Evolutionary conservation across 2,888 invertebrate species (phyloP).

Genomic region (Julus scandinavius): DNA sequence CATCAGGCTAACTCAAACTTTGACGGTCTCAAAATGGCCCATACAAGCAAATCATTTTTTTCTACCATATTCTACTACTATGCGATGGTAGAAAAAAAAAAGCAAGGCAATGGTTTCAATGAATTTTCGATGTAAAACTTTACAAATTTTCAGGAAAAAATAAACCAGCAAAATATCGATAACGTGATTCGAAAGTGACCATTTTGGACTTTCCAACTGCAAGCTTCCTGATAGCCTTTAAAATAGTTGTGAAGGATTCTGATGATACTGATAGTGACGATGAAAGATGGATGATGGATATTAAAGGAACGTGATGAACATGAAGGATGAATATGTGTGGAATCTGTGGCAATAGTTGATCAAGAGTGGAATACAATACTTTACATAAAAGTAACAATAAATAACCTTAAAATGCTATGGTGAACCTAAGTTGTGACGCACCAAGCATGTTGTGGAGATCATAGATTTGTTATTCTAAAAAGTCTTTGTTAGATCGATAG

Average conservation of each 20-base stretch:
- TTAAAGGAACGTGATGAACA: neutral
- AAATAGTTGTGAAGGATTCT: neutral
- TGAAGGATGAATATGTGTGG: neutral
- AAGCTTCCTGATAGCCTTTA: neutral
- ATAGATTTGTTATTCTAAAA: neutral
- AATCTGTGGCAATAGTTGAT: conserved; percentile 6
- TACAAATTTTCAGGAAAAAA: too few relatives aligned
- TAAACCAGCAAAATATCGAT: too few relatives aligned
- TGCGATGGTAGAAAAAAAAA: too few relatives aligned
- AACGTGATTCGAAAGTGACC: too few relatives aligned
- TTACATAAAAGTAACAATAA: neutral
- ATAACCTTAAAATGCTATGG: neutral
- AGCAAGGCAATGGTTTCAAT: too few relatives aligned
- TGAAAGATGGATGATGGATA: neutral
- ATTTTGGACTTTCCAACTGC: neutral
- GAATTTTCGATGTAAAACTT: too few relatives aligned
- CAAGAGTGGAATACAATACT: conserved; percentile 32
- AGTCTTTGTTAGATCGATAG: neutral
- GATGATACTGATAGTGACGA: neutral
- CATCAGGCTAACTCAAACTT: neutral
- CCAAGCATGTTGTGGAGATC: neutral
- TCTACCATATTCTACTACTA: too few relatives aligned
- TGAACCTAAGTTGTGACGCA: neutral
- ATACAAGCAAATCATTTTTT: neutral
- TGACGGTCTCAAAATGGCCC: neutral